Conservation (phyloP, 2,113 vertebrate species). For the Nibea coibor region DNA sequence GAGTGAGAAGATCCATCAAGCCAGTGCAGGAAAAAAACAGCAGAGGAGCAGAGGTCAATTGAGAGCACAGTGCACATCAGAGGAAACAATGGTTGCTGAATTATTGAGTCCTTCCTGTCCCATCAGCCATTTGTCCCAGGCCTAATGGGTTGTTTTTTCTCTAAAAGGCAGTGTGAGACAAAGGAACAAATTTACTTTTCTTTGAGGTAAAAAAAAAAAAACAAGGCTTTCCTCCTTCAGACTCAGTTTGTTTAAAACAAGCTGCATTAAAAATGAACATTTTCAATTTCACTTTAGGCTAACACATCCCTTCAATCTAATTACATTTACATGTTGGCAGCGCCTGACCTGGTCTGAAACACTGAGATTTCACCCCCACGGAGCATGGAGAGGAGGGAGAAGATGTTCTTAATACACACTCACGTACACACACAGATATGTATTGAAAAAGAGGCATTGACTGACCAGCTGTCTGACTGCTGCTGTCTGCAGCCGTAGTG, state of each 20-base stretch:
- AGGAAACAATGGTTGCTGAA: conserved; percentile 84
- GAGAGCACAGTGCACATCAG: conserved; percentile 75
- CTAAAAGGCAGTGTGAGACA: conserved; percentile 67
- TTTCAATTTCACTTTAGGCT: conserved; percentile 28
- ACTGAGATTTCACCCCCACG: background rate
- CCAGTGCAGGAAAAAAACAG: conserved; percentile 64
- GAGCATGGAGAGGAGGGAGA: background rate
- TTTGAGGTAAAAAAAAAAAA: conserved; percentile 54
- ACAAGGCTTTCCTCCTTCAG: conserved; percentile 17
- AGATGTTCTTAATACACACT: background rate
- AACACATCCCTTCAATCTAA: conserved; percentile 14
- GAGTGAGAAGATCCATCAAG: conserved; percentile 77
- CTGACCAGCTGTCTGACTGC: conserved; percentile 44
- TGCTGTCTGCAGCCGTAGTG: conserved; percentile 46
- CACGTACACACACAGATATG: conserved; percentile 6
- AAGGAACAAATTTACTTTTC: conserved; percentile 38
- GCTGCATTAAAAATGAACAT: background rate
- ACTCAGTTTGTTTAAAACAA: conserved; percentile 53
- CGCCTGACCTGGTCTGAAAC: conserved; percentile 9
- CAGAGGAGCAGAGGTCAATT: conserved; percentile 78
- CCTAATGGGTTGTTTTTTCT: conserved; percentile 79
- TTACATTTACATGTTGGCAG: conserved; percentile 11
- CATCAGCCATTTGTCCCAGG: conserved; percentile 74
- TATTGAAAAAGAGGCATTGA: conserved; percentile 56
- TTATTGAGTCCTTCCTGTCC: conserved; percentile 83